Conservation (phyloP, 2,113 vertebrate species). For the Cebidichthys violaceus region DNA sequence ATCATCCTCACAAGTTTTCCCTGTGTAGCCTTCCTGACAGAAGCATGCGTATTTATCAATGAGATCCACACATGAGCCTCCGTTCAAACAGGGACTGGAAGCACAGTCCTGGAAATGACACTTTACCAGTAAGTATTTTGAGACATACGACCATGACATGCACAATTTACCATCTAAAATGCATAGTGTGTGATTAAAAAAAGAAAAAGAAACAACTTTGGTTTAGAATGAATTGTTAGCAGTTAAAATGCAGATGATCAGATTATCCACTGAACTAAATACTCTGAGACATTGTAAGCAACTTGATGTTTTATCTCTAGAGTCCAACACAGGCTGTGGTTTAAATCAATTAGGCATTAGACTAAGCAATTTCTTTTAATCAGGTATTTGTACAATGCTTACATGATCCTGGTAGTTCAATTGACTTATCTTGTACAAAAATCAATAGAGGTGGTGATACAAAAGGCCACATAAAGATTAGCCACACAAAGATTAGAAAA, state of each 20-base stretch:
- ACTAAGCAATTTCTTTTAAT: conserved; percentile 74
- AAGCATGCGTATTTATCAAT: conserved; percentile 82
- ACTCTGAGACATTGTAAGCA: conserved; percentile 63
- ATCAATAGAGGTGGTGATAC: conserved; percentile 69
- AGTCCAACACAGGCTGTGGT: conserved; percentile 64
- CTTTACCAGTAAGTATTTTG: background rate
- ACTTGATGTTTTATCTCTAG: conserved; percentile 75
- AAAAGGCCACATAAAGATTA: conserved; percentile 59
- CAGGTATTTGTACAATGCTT: conserved; percentile 76
- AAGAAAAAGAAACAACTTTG: background rate
- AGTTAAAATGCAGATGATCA: conserved; percentile 72
- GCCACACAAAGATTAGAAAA: conserved; percentile 54
- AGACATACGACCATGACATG: background rate
- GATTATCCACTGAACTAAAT: conserved; percentile 81
- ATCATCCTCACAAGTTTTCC: conserved; percentile 78
- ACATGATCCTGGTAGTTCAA: conserved; percentile 64
- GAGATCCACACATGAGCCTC: conserved; percentile 84
- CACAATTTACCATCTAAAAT: background rate
- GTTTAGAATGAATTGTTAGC: conserved; percentile 76
- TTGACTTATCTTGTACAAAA: conserved; percentile 56
- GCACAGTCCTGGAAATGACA: conserved; percentile 82
- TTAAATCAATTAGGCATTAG: conserved; percentile 79
- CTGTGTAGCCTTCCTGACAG: conserved; percentile 82
- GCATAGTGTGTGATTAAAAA: background rate
- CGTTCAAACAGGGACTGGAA: conserved; percentile 81